Percentiles rank a stretch among this genome's conserved stretches.
These are phyloP conservation scores for Sebastes fasciatus DNA, from an alignment of 2,113 vertebrate genomes.

Conservation along the genomic window DNA sequence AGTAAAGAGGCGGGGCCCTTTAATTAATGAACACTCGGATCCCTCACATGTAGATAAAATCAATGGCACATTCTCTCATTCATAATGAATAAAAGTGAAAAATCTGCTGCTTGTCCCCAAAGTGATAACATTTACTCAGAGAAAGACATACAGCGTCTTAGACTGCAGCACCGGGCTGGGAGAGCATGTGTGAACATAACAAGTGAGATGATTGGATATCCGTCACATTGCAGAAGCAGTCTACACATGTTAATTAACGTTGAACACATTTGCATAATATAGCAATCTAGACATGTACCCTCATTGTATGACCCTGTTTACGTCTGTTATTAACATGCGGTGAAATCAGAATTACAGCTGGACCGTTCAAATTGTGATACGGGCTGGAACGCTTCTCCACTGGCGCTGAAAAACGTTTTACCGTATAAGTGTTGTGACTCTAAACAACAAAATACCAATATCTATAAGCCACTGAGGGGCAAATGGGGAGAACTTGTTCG, in stretches of 20 bases:
- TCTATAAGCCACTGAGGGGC: too few relatives aligned
- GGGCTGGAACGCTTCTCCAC: background rate
- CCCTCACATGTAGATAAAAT: constrained; percentile 64
- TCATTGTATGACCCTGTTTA: background rate
- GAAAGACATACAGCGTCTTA: constrained; percentile 5
- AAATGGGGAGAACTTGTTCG: too few relatives aligned
- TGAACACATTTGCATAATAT: constrained; percentile 23
- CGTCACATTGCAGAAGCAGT: constrained; percentile 7
- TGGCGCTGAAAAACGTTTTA: background rate
- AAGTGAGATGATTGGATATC: constrained; percentile 41
- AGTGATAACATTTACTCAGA: constrained; percentile 55
- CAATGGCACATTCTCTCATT: constrained; percentile 49
- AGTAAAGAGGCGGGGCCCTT: constrained; percentile 67
- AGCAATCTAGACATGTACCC: constrained; percentile 14
- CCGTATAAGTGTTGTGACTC: too few relatives aligned
- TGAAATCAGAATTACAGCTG: background rate
- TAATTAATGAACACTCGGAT: constrained; percentile 72
- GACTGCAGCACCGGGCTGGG: background rate
- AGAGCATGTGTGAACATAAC: constrained; percentile 19
- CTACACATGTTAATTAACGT: constrained; percentile 45
- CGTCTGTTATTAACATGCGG: constrained; percentile 1
- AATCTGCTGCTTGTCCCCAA: constrained; percentile 10
- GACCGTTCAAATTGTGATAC: background rate
- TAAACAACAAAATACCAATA: too few relatives aligned
- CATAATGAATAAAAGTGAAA: constrained; percentile 55